These are phyloP conservation scores for Motacilla tschutschensis DNA, from an alignment of 2,113 vertebrate species.

Conservation along the genomic window DNA sequence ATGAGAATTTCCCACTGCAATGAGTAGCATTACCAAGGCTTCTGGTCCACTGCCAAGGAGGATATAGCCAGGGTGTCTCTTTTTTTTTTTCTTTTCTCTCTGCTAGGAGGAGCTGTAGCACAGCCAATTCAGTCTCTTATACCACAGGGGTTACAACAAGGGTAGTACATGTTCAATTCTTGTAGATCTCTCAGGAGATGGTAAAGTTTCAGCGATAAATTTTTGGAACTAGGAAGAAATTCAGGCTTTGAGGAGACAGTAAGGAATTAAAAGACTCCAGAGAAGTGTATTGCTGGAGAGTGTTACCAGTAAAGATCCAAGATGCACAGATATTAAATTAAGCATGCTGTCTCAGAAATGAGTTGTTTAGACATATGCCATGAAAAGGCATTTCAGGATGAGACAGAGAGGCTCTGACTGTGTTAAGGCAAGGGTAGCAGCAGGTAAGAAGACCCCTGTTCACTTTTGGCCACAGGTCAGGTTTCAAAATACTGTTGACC, in stretches of 20 bases:
- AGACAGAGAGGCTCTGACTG: neutral
- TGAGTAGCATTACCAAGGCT: constrained; percentile 27
- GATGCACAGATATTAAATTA: neutral
- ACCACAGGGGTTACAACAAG: neutral
- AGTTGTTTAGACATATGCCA: neutral
- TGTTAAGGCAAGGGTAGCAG: neutral
- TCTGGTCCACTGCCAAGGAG: constrained; percentile 11
- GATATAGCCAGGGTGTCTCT: neutral
- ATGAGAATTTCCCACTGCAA: constrained; percentile 16
- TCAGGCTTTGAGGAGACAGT: constrained; percentile 15
- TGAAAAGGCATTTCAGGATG: neutral
- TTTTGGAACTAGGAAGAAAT: constrained; percentile 17
- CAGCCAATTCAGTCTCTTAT: constrained; percentile 25
- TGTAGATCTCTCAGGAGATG: constrained; percentile 40
- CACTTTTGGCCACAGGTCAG: neutral
- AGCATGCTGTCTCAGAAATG: neutral
- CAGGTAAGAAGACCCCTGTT: neutral
- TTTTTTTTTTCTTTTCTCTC: neutral
- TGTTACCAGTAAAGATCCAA: neutral
- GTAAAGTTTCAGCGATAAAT: constrained; percentile 38
- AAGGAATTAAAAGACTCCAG: constrained; percentile 21
- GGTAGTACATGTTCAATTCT: constrained; percentile 19
- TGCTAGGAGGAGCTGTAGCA: constrained; percentile 29
- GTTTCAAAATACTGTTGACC: neutral
- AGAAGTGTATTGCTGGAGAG: neutral